Conservation (phyloP, 2,888 invertebrate species). For the Metalampra italica region DNA sequence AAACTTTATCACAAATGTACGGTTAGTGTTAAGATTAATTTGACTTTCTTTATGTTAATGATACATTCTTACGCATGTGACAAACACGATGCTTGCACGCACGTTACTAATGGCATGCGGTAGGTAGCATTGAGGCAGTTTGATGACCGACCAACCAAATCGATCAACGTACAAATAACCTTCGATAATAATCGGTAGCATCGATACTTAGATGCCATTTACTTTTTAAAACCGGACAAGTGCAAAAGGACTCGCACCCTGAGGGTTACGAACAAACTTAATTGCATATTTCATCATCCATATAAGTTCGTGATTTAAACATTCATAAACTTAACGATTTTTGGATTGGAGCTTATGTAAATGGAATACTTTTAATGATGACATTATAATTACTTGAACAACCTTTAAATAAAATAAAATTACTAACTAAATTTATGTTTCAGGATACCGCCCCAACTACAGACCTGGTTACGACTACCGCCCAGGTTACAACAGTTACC, state of each 20-base stretch:
- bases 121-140: neutral
- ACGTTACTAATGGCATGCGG: neutral
- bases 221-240: too few species aligned
- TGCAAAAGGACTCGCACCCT: too few species aligned
- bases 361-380: neutral
- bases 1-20: neutral
- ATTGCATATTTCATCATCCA: too few species aligned
- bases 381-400: neutral
- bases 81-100: constrained; percentile 1
- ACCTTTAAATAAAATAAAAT: neutral
- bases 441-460: constrained; percentile 48
- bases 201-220: too few species aligned
- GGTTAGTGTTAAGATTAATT: neutral
- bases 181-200: too few species aligned
- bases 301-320: too few species aligned
- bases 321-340: too few species aligned
- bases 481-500: constrained; percentile 19
- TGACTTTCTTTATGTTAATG: neutral
- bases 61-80: constrained; percentile 6
- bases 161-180: too few species aligned
- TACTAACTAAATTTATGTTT: neutral
- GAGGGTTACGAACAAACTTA: too few species aligned
- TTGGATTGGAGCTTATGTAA: too few species aligned
- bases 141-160: neutral
- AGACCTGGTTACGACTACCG: constrained; percentile 37